phyloP scores from a whole-genome alignment of 2,113 vertebrate genomes.

The Calidris pugnax region DNA sequence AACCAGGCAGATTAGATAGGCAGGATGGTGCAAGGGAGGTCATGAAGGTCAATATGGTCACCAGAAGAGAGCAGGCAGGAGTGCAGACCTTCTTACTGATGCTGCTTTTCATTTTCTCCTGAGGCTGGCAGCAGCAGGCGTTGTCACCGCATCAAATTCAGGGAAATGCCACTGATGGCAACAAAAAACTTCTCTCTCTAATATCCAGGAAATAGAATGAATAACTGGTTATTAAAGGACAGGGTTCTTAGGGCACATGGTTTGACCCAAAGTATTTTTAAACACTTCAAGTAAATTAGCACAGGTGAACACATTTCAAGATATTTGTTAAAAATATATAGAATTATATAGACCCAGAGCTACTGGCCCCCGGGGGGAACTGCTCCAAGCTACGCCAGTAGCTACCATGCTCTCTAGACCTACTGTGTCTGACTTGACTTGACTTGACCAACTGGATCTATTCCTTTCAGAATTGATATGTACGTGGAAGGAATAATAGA shows the following conservation, averaged over 20 bases:
- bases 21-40: background rate
- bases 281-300: background rate
- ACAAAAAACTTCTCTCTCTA: background rate
- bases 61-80: background rate
- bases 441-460: background rate
- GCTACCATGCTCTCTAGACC: background rate
- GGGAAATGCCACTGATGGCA: background rate
- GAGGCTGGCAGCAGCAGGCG: background rate
- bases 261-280: background rate
- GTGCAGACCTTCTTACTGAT: background rate
- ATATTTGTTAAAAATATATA: background rate
- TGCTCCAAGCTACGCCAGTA: background rate
- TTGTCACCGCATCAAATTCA: background rate
- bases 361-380: fast-evolving
- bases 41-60: background rate
- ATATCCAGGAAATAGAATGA: background rate
- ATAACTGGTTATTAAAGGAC: background rate
- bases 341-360: background rate
- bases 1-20: background rate
- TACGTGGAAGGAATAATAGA: slow-evolving; percentile 79
- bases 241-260: background rate
- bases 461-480: slow-evolving; percentile 83
- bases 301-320: background rate
- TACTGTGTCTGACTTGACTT: background rate
- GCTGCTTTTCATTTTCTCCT: background rate